Evolutionary conservation across 2,113 vertebrate species (phyloP).

Genomic region (Physeter macrocephalus): DNA sequence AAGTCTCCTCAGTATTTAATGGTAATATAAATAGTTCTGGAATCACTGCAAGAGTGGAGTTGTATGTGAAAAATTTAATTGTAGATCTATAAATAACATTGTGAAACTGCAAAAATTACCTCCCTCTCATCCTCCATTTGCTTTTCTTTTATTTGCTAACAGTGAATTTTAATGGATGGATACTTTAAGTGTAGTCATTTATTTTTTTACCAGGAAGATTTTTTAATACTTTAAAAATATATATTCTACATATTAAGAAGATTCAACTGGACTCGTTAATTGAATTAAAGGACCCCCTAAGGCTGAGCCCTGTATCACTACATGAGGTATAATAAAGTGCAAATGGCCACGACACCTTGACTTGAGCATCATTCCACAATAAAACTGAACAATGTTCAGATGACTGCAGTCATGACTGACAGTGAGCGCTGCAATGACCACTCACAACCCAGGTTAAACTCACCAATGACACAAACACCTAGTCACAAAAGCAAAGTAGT

Average conservation of each 20-base stretch:
- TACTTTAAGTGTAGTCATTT: not conserved
- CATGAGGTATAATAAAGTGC: not conserved
- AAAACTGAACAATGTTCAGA: not conserved
- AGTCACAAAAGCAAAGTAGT: not conserved
- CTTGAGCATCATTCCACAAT: not conserved
- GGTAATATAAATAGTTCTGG: not conserved
- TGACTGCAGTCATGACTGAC: not conserved
- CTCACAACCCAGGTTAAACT: not conserved
- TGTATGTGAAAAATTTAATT: not conserved
- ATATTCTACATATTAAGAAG: not conserved
- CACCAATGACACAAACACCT: not conserved
- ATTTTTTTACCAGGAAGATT: not conserved
- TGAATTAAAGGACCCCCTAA: not conserved
- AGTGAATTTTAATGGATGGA: not conserved
- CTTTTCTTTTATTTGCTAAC: slow-evolving; percentile 10
- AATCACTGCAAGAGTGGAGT: not conserved
- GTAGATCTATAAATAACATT: not conserved
- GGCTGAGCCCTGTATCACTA: not conserved
- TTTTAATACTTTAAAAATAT: not conserved
- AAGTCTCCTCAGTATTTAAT: slow-evolving; percentile 8
- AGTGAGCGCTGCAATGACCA: not conserved
- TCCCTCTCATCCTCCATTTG: not conserved
- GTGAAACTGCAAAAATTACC: not conserved
- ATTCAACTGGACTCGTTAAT: not conserved
- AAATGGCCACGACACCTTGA: not conserved